Evolutionary conservation across 92 coral and sea anemone genomes (phyloP), one percentile per base, ranked within the genome.

Genomic region (Hydrozoanthus gracilis): DNA sequence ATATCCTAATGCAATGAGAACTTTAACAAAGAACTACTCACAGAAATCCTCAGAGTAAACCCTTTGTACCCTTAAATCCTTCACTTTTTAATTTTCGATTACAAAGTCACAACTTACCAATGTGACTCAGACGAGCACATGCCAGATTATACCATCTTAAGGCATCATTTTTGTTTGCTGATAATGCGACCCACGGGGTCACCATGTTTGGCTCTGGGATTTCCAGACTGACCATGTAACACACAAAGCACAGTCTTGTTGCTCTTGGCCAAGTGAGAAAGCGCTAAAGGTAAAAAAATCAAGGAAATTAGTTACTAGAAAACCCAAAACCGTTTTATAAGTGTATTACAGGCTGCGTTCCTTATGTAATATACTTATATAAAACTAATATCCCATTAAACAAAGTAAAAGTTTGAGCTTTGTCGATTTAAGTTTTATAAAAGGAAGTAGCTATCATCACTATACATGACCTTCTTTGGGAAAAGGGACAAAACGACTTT

Each of bases 241-340:
- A 95, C 20, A 93, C 95, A 52, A 92, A 88, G 39, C 98, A 91
- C 77, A 97, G 90, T 79, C 88, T 94, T 49, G 92, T 56, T 20
- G 97, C 93, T 78, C 98, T 87, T 3, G 99, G 94, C 99, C 99
- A 97, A 3, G 97, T 90, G 15, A 94, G 83, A 85, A 90, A 97
- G 83, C 86, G 91, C 99, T 97, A 62, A 27, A 27, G 39, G 39
- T 27, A 27, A 27, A 27, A 27, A 27, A 27, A 27, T n/a, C 50
- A 27, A 64, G 45, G 52, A 35, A 82, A 27, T 27, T 27, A 27
- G 39, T 27, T 0, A 27, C 39, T 27, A 27, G 39, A 27, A 0
- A 27, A 27, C 39, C 39, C 39, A 27, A 27, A 27, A 27, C 39
- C 39, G 39, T 27, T 27, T 27, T 27, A 2, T 27, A 27, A 27